Evolutionary conservation across 2,113 vertebrate genomes (phyloP), one percentile per base, ranked within the genome.

Genomic region (Diadophis punctatus): DNA sequence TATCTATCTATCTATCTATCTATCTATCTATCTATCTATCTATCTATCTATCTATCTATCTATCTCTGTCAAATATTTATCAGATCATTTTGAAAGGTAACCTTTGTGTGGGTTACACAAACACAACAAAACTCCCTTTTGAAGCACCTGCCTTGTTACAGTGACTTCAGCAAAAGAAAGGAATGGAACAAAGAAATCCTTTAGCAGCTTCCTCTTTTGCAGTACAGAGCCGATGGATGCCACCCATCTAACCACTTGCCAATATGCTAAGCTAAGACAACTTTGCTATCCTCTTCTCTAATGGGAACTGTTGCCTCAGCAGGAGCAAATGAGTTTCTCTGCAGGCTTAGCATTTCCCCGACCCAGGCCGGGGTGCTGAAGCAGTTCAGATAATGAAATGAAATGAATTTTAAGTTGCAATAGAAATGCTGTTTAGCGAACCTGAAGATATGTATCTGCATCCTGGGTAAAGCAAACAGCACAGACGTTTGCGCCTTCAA

Each of bases 241-340:
- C 52, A 55, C 23, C 52, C 14, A 7, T 34, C 0, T 3, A n/a
- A 2, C 0, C 56, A 20, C 84, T 94, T 91, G 92, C 93, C 89
- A 63, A 91, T 84, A 90, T 93, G 58, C 30, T 68, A 90, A 90
- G 92, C 90, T 85, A 90, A 92, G 92, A 20, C 52, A 0, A 51
- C 87, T 53, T 93, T 51, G 89, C 96, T 43, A 39, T 80, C 94
- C 95, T 96, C 89, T 87, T 39, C 0, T 8, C 88, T 91, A 91
- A 91, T 94, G 89, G 90, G 92, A 95, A 93, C 92, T 93, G 94
- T 93, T 63, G 95, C 94, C 97, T 92, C 97, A 95, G 96, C 95
- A 20, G 97, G 96, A 94, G 94, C 91, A 97, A 97, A 97, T 96
- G 96, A 93, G 96, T 93, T 95, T 95, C 97, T 74, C 96, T 93